Evolutionary conservation across 1,140 invertebrate species (phyloP).

Genomic region (Micrasema minimum): DNA sequence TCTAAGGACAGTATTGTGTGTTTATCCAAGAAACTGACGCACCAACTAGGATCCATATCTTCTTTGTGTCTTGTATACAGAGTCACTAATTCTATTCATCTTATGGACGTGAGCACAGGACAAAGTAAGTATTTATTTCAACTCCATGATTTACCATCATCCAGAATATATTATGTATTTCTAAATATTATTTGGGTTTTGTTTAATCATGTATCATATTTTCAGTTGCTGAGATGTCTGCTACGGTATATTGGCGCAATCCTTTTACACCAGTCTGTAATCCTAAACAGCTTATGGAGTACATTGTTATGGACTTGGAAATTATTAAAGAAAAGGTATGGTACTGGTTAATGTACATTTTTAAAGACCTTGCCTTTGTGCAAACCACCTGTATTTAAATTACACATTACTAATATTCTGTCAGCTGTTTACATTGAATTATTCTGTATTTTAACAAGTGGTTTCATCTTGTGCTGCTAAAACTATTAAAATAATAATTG

Average conservation of each 20-base stretch:
- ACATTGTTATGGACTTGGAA: constrained; percentile 95
- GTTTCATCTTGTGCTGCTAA: too few species aligned
- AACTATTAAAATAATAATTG: too few species aligned
- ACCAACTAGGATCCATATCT: constrained; percentile 91
- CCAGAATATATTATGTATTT: neutral
- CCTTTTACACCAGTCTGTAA: constrained; percentile 90
- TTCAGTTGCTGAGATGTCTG: constrained; percentile 86
- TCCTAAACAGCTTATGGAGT: constrained; percentile 92
- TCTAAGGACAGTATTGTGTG: constrained; percentile 98
- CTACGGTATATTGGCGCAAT: constrained; percentile 84
- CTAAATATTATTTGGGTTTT: too few species aligned
- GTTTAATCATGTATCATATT: too few species aligned
- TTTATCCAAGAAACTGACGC: constrained; percentile 86
- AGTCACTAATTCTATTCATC: constrained; percentile 88
- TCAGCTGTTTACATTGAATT: too few species aligned
- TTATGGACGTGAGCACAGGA: constrained; percentile 93
- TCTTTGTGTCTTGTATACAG: constrained; percentile 90
- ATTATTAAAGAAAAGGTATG: constrained; percentile 76
- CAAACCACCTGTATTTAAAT: too few species aligned
- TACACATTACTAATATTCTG: too few species aligned
- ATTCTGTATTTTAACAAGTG: too few species aligned
- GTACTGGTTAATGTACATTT: too few species aligned
- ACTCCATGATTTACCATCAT: neutral
- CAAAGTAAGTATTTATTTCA: constrained; percentile 77
- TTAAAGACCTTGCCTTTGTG: too few species aligned